Evolutionary conservation across 2,113 vertebrate species (phyloP).

Genomic region (Halichoeres trimaculatus): DNA sequence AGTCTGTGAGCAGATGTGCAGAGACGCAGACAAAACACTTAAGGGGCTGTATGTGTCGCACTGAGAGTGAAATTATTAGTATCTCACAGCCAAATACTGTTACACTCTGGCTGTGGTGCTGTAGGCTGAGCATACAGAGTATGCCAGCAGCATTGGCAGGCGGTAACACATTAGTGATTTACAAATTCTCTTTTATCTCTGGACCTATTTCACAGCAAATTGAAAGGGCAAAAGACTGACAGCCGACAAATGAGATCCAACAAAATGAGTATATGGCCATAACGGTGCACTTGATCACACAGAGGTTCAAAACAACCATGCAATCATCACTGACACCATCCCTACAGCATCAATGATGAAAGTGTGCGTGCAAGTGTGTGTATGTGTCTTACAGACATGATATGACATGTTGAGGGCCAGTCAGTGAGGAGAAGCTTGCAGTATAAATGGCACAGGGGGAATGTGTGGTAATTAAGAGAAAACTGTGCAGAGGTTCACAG

Average conservation of each 20-base stretch:
- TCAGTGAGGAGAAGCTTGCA: slow-evolving; percentile 15
- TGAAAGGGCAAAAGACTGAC: background rate
- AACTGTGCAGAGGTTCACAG: slow-evolving; percentile 63
- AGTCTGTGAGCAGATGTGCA: slow-evolving; percentile 55
- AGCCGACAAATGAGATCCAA: slow-evolving; percentile 5
- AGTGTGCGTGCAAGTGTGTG: slow-evolving; percentile 17
- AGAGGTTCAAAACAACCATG: background rate
- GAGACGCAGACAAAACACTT: slow-evolving; percentile 54
- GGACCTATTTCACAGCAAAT: background rate
- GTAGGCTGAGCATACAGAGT: slow-evolving; percentile 10
- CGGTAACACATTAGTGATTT: slow-evolving; percentile 29
- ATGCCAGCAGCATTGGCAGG: slow-evolving; percentile 41
- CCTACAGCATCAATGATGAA: slow-evolving; percentile 22
- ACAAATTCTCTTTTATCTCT: slow-evolving; percentile 21
- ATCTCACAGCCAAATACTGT: slow-evolving; percentile 47
- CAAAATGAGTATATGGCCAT: background rate
- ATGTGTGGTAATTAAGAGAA: slow-evolving; percentile 73
- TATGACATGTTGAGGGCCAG: slow-evolving; percentile 54
- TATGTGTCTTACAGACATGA: slow-evolving; percentile 51
- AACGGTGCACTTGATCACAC: slow-evolving; percentile 24
- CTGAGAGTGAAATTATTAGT: slow-evolving; percentile 54
- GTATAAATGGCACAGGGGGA: slow-evolving; percentile 63
- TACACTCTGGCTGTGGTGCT: slow-evolving; percentile 37
- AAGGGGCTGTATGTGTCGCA: slow-evolving; percentile 32
- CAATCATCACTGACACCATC: background rate